Percentiles rank a stretch among this genome's conserved stretches.
These are phyloP conservation scores for Contarinia nasturtii DNA, from an alignment of 1,140 invertebrate species.

Conservation along the genomic window DNA sequence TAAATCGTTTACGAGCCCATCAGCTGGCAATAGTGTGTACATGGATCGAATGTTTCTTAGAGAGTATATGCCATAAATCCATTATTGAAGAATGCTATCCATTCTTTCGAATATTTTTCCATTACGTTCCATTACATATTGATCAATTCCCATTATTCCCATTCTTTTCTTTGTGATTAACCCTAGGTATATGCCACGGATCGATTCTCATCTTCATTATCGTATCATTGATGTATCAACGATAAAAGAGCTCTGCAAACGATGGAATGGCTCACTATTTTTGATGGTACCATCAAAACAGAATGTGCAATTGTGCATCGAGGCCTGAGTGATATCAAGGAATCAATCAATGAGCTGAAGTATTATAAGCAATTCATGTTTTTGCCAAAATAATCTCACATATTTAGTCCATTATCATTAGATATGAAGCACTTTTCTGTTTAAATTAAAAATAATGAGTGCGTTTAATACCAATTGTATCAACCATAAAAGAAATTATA, in stretches of 20 bases:
- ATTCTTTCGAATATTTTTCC: no score
- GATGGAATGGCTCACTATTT: slow-evolving; percentile 51
- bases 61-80: slow-evolving; percentile 65
- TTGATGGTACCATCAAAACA: slow-evolving; percentile 39
- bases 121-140: no score
- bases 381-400: slow-evolving; percentile 11
- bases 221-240: slow-evolving; percentile 83
- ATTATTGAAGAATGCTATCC: no score
- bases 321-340: slow-evolving; percentile 65
- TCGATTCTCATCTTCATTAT: slow-evolving; percentile 74
- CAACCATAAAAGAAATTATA: no score
- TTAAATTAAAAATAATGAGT: no score
- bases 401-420: no score
- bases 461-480: no score
- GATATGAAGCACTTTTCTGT: no score
- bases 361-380: slow-evolving; percentile 46
- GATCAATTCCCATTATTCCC: no score
- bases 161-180: no score
- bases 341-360: slow-evolving; percentile 67
- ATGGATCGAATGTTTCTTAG: slow-evolving; percentile 62
- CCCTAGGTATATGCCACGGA: no score
- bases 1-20: slow-evolving; percentile 38
- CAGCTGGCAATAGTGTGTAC: slow-evolving; percentile 81
- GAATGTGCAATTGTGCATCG: slow-evolving; percentile 47
- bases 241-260: slow-evolving; percentile 63